A percentile compares a stretch with the other conserved stretches of the same genome.
phyloP scores from a whole-genome alignment of 2,888 invertebrate genomes.

The Lasioglossum malachurum region DNA sequence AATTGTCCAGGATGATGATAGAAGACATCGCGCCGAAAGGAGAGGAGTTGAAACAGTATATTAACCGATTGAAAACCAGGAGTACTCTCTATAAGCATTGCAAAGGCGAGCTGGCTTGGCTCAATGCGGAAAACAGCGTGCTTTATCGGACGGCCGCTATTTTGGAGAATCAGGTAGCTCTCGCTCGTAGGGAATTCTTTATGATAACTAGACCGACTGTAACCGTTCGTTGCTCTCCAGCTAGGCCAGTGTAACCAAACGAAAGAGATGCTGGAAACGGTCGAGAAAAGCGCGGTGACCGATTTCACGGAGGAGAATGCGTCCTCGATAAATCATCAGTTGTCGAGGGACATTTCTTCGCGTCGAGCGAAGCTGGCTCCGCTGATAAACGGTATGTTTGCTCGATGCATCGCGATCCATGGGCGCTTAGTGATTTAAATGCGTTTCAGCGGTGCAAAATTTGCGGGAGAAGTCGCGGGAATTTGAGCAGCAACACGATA shows the following conservation, averaged over 20 bases:
- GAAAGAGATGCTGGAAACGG: slow-evolving; percentile 34
- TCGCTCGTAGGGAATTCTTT: not conserved
- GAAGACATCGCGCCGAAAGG: slow-evolving; percentile 85
- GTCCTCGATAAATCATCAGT: slow-evolving; percentile 71
- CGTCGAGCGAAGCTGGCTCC: slow-evolving; percentile 73
- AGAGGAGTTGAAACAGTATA: slow-evolving; percentile 94
- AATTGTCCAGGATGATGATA: slow-evolving; percentile 72
- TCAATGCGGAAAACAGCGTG: slow-evolving; percentile 92
- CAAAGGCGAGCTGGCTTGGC: slow-evolving; percentile 90
- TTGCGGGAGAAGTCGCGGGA: slow-evolving; percentile 89
- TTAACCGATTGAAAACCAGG: slow-evolving; percentile 92
- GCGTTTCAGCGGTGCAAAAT: slow-evolving; percentile 86
- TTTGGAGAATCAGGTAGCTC: slow-evolving; percentile 87
- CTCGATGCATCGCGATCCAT: not conserved
- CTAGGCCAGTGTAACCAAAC: slow-evolving; percentile 41
- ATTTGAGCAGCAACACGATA: slow-evolving; percentile 88
- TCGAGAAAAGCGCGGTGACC: slow-evolving; percentile 59
- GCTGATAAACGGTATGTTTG: slow-evolving; percentile 73
- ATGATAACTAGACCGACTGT: not conserved
- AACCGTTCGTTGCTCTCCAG: slow-evolving; percentile 32
- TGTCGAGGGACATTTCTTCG: slow-evolving; percentile 68
- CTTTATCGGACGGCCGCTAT: slow-evolving; percentile 91
- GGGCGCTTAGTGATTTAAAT: not conserved
- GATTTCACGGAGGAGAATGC: slow-evolving; percentile 75
- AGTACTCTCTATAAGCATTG: slow-evolving; percentile 93